These are phyloP conservation scores for Labia minor DNA, from an alignment of 2,888 invertebrate species.

Conservation along the genomic window DNA sequence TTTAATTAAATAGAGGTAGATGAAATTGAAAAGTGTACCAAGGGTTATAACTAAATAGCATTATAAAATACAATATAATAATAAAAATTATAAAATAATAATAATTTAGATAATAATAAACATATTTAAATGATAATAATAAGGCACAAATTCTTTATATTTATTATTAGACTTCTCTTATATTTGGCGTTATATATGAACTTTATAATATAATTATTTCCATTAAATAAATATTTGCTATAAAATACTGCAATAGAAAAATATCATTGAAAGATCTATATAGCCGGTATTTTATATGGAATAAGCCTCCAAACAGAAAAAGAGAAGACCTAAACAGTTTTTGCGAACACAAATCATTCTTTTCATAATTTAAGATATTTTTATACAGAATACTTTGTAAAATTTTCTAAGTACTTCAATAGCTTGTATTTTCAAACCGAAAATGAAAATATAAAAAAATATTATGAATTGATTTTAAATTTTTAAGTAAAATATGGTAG, in stretches of 20 bases:
- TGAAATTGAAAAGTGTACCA: neutral
- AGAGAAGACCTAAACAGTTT: neutral
- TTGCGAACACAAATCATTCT: too few relatives aligned
- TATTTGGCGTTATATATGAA: conserved; percentile 13
- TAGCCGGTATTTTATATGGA: neutral
- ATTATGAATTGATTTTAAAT: too few relatives aligned
- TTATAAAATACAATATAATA: neutral
- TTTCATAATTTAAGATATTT: too few relatives aligned
- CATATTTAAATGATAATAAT: neutral
- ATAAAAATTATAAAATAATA: neutral
- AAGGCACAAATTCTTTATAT: neutral
- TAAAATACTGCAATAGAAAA: conserved; percentile 7
- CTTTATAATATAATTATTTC: neutral
- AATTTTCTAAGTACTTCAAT: too few relatives aligned
- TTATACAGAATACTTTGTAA: too few relatives aligned
- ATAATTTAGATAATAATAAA: conserved; percentile 7
- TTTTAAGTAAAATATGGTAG: too few relatives aligned
- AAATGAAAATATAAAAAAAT: too few relatives aligned
- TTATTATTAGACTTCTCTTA: conserved; percentile 4
- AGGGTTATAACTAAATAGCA: neutral
- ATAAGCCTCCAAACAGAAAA: neutral
- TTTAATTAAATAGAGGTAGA: neutral
- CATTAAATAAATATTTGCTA: conserved; percentile 1
- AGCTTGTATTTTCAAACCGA: too few relatives aligned
- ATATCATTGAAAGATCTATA: conserved; percentile 1